phyloP scores from a whole-genome alignment of 2,888 invertebrate species.

The Capitulum mitella region DNA sequence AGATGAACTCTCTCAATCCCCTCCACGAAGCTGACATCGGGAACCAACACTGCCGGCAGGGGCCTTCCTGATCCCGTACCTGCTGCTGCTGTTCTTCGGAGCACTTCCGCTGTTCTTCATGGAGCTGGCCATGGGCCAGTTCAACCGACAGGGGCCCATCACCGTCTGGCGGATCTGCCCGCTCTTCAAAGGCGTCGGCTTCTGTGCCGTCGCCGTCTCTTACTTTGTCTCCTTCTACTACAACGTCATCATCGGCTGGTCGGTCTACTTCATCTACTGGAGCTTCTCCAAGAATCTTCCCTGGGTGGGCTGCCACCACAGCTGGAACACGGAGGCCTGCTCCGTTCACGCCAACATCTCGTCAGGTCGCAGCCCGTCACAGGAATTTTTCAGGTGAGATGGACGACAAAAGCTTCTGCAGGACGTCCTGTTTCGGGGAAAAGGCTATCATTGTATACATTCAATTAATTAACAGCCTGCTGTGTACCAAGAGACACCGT shows the following conservation, averaged over 20 bases:
- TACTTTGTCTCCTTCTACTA: slow-evolving; percentile 73
- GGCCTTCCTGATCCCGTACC: slow-evolving; percentile 67
- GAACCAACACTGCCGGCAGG: too few species aligned
- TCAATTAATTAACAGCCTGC: too few species aligned
- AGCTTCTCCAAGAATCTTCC: slow-evolving; percentile 62
- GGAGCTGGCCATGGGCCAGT: slow-evolving; percentile 69
- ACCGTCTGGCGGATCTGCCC: slow-evolving; percentile 77
- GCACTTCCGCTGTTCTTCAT: slow-evolving; percentile 70
- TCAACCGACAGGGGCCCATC: slow-evolving; percentile 66
- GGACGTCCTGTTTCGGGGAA: too few species aligned
- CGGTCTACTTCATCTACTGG: slow-evolving; percentile 68
- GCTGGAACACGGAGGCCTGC: slow-evolving; percentile 70
- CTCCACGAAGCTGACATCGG: too few species aligned
- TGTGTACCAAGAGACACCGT: too few species aligned
- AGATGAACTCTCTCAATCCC: too few species aligned
- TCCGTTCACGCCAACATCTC: slow-evolving; percentile 39
- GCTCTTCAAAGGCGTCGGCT: slow-evolving; percentile 68
- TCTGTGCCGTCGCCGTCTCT: slow-evolving; percentile 68
- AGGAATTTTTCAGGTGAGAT: slow-evolving; percentile 41
- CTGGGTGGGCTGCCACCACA: slow-evolving; percentile 72
- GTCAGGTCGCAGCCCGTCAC: slow-evolving; percentile 36
- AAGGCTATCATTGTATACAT: too few species aligned
- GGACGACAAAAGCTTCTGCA: slow-evolving; percentile 38
- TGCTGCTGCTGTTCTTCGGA: slow-evolving; percentile 65
- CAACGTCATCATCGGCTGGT: slow-evolving; percentile 80